Base-by-base conservation (phyloP, 1,140 invertebrate species). In the Leptinotarsa defecta region DNA sequence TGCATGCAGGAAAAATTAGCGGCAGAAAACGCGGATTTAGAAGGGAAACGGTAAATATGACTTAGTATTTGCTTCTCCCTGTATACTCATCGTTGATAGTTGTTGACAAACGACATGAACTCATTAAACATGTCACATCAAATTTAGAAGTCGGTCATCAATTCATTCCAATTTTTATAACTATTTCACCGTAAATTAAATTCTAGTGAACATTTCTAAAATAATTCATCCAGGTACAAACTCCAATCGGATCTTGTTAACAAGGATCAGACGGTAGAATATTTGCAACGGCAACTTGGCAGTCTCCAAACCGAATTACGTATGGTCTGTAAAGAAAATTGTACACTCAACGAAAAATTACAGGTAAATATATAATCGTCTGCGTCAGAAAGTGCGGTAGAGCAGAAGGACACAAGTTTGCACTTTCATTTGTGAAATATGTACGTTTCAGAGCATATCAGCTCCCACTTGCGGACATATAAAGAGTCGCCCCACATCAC, bases 1-100 rank as follows among this genome's bases (percentile, higher is more conserved):
- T 88, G 87, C 61, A 88, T 90, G 87, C 90, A 91, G 77, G 90
- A 91, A 79, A 89, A 88, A 82, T 81, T 91, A 13, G 89, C 87
- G 1, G 85, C 87, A 62, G 90, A 91, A 83, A 91, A 91, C 80
- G 88, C 88, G 13, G 86, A 89, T 74, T 83, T 91, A 71, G 90
- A 91, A 86, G 88, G 88, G 68, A 89, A 85, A 79, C 87, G 86
- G 88, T 88, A 83, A 70, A 13, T 57, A n/a, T 19, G 52, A 17
- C 52, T 15, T 5, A 5, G 34, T 15, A 17, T 57, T 57, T 57
- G 52, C 15, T n/a, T 43, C 22, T 2, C 20, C 64, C 20, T 65
- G 64, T 65, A 65, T 65, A 65, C 11, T 5, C 2, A n/a, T 65
- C 3, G 5, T 65, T 22, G 64, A 65, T 20, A 34, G 19, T 69